phyloP scores from a whole-genome alignment of 2,113 vertebrate genomes.

The Macrotis lagotis region DNA sequence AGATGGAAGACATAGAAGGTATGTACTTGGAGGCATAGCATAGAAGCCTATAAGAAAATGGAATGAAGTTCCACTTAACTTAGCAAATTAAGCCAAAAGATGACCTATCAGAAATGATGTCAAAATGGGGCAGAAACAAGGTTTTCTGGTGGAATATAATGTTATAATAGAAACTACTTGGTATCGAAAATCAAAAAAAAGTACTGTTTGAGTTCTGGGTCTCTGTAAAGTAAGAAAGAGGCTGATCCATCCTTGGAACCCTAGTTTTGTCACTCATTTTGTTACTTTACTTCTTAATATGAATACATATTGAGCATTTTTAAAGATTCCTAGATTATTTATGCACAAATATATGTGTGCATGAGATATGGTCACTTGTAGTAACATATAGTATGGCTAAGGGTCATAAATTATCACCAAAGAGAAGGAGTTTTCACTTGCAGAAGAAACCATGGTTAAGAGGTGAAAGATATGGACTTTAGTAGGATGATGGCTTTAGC shows the following conservation, averaged over 20 bases:
- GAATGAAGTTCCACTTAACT: not conserved
- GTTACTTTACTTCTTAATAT: constrained; percentile 64
- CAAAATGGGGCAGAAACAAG: not conserved
- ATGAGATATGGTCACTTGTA: not conserved
- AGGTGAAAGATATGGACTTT: not conserved
- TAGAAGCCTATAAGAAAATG: not conserved
- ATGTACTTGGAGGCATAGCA: not conserved
- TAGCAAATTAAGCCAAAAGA: not conserved
- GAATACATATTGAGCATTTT: constrained; percentile 51
- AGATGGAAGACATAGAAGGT: not conserved
- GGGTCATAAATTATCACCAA: not conserved
- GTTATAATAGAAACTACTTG: not conserved
- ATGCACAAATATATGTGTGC: not conserved
- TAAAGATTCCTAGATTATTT: not conserved
- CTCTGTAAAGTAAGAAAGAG: not conserved
- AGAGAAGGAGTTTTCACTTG: not conserved
- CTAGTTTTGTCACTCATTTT: constrained; percentile 29
- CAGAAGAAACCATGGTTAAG: not conserved
- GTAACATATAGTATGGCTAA: not conserved
- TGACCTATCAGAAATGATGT: not conserved
- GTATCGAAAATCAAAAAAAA: not conserved
- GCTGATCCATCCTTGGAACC: not conserved
- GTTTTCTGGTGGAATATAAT: not conserved
- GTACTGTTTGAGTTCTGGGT: not conserved
- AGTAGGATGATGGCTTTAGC: not conserved